Conservation (phyloP, 2,888 invertebrate genomes). For the Philaethria dido region DNA sequence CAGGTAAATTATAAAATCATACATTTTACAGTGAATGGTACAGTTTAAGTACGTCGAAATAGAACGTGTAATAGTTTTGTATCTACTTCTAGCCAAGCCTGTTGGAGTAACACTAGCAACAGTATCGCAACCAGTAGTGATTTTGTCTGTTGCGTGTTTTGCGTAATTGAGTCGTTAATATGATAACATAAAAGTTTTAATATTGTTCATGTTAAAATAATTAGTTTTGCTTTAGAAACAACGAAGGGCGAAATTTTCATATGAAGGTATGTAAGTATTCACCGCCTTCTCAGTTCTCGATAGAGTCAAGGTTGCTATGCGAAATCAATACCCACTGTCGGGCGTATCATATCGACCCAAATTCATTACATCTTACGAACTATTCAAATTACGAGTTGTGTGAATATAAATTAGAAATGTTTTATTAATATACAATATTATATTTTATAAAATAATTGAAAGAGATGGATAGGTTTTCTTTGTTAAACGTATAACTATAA, state of each 20-base stretch:
- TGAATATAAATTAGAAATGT: neutral
- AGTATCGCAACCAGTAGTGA: slow-evolving; percentile 59
- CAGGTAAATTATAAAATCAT: slow-evolving; percentile 55
- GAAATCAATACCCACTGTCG: slow-evolving; percentile 64
- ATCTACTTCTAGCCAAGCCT: slow-evolving; percentile 55
- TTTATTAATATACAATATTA: neutral
- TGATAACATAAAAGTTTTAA: slow-evolving; percentile 58
- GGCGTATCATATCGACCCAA: slow-evolving; percentile 60
- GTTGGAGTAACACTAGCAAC: slow-evolving; percentile 58
- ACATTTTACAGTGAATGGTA: slow-evolving; percentile 58
- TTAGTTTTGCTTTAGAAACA: slow-evolving; percentile 73
- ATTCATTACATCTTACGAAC: slow-evolving; percentile 45
- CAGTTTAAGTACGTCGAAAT: slow-evolving; percentile 59
- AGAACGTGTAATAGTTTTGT: slow-evolving; percentile 56
- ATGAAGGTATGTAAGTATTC: slow-evolving; percentile 62
- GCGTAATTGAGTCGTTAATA: slow-evolving; percentile 68
- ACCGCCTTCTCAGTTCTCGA: slow-evolving; percentile 65
- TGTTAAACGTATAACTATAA: neutral
- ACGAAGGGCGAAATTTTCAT: slow-evolving; percentile 65
- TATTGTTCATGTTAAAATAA: slow-evolving; percentile 54
- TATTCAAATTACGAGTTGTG: neutral
- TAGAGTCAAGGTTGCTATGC: slow-evolving; percentile 69
- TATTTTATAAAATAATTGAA: neutral
- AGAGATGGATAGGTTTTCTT: neutral
- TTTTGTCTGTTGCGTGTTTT: slow-evolving; percentile 66